A percentile compares a stretch with the other conserved stretches of the same genome.
Evolutionary conservation across 1,140 invertebrate species (phyloP).

Genomic region (Nephotettix cincticeps): DNA sequence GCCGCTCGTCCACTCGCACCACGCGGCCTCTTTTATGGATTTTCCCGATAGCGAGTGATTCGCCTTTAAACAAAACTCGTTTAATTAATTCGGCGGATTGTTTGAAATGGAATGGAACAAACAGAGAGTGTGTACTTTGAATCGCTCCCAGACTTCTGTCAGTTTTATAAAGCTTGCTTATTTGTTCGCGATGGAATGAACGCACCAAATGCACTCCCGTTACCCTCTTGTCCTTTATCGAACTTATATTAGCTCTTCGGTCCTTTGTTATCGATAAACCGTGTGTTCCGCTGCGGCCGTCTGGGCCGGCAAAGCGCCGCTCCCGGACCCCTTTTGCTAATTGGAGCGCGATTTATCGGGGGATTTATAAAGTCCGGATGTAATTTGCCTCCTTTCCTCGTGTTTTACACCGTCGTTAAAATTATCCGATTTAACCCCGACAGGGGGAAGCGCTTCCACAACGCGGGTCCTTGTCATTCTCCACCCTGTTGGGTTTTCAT

Average conservation of each 20-base stretch:
- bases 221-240: constrained; percentile 14
- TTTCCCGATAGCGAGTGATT: constrained; percentile 19
- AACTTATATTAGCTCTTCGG: background rate
- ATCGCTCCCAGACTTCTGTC: constrained; percentile 12
- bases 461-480: too few relatives aligned
- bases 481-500: too few relatives aligned
- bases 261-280: constrained; percentile 16
- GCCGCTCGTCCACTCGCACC: background rate
- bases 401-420: constrained; percentile 15
- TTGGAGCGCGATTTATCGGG: constrained; percentile 15
- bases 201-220: background rate
- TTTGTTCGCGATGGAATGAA: background rate
- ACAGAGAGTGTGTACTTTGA: constrained; percentile 21
- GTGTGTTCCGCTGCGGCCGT: background rate
- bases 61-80: constrained; percentile 28
- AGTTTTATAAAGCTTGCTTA: constrained; percentile 21
- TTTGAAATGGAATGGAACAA: constrained; percentile 20
- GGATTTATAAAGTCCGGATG: constrained; percentile 16
- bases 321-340: constrained; percentile 11
- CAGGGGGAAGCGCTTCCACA: background rate
- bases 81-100: constrained; percentile 28
- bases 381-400: constrained; percentile 21
- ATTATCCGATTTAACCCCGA: background rate
- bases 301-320: background rate
- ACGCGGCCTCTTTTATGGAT: constrained; percentile 21